Conservation (phyloP, 2,797 vertebrate species). For the Presbytis comata region DNA sequence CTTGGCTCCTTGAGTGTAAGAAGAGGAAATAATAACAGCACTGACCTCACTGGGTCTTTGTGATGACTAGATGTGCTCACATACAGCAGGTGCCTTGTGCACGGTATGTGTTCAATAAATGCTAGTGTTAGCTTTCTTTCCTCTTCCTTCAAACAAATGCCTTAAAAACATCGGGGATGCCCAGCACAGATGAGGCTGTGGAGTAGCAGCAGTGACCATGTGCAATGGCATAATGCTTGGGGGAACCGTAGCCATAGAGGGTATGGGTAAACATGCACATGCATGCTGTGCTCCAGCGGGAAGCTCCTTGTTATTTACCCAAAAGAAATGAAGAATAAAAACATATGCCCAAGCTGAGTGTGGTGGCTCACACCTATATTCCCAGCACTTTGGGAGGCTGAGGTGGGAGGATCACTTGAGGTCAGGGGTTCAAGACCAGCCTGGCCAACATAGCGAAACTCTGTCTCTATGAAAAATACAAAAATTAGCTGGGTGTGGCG, state of each 20-base stretch:
- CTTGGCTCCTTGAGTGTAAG: not conserved
- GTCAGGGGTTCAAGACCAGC: not conserved
- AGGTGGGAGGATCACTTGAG: not conserved
- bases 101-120: not conserved
- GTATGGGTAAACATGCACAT: rapidly evolving
- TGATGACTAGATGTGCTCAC: rapidly evolving
- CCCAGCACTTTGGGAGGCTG: not conserved
- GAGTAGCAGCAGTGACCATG: rapidly evolving
- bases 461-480: not conserved
- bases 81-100: not conserved
- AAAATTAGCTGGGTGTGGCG: not conserved
- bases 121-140: not conserved
- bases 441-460: not conserved
- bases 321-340: not conserved
- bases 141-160: not conserved
- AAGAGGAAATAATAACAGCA: not conserved
- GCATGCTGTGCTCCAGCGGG: rapidly evolving
- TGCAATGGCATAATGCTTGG: rapidly evolving
- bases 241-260: rapidly evolving
- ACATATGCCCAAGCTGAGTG: not conserved
- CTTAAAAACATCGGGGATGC: not conserved
- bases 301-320: not conserved
- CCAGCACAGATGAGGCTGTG: rapidly evolving
- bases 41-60: not conserved
- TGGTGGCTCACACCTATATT: not conserved